Percentiles rank a stretch among this genome's conserved stretches.
Conservation (phyloP, 2,797 vertebrate species). For the Onychomys leucogaster region DNA sequence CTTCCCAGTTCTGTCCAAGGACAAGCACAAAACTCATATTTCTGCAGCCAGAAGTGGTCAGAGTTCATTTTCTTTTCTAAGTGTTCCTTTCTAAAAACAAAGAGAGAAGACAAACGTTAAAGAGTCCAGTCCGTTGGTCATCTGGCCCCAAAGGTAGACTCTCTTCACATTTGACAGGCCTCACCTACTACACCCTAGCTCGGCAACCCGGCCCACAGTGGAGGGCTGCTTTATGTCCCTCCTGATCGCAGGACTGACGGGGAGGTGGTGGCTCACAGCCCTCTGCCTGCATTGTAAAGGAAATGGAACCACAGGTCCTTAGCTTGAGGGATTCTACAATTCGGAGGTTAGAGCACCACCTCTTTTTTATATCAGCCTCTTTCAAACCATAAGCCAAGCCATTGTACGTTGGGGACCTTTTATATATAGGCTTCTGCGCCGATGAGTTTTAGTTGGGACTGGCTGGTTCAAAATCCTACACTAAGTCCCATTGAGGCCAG, state of each 20-base stretch:
- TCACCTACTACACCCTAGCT: neutral
- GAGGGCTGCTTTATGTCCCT: neutral
- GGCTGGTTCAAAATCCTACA: neutral
- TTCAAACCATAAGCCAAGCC: neutral
- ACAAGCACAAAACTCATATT: neutral
- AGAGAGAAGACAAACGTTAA: neutral
- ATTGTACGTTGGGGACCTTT: neutral
- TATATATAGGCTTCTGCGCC: neutral
- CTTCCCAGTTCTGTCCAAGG: neutral
- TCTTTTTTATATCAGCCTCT: too few species aligned
- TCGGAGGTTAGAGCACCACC: neutral
- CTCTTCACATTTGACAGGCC: neutral
- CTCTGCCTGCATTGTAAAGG: neutral
- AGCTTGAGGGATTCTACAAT: neutral
- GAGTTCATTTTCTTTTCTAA: slow-evolving; percentile 7
- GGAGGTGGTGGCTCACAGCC: neutral
- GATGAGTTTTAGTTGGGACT: neutral
- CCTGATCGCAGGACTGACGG: neutral
- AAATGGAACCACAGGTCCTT: neutral
- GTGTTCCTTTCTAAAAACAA: neutral
- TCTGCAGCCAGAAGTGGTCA: slow-evolving; percentile 14
- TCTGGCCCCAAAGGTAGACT: neutral
- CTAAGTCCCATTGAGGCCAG: neutral
- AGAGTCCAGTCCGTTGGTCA: neutral
- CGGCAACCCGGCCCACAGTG: neutral